Evolutionary conservation across 1,140 invertebrate species (phyloP).

Genomic region (Euwallacea similis): DNA sequence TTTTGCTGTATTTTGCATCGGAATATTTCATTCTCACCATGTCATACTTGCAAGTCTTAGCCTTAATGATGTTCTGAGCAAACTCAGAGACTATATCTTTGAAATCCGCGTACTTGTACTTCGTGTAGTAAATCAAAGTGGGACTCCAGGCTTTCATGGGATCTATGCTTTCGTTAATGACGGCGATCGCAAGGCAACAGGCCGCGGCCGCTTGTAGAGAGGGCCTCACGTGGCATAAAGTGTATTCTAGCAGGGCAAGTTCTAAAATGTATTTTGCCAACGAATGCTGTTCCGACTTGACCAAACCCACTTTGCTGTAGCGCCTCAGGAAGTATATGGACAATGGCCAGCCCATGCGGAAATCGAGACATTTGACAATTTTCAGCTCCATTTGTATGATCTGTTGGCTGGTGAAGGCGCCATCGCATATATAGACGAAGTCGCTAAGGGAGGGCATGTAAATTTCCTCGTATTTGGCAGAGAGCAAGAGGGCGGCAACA

Average conservation of each 20-base stretch:
- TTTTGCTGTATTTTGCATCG: conserved; percentile 54
- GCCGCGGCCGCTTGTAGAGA: conserved; percentile 79
- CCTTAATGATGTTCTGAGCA: conserved; percentile 53
- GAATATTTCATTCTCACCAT: conserved; percentile 57
- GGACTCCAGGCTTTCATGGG: conserved; percentile 55
- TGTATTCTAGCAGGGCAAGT: conserved; percentile 79
- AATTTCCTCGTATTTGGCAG: conserved; percentile 96
- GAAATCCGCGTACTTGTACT: conserved; percentile 55
- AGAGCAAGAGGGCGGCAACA: conserved; percentile 87
- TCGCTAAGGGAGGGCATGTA: conserved; percentile 85
- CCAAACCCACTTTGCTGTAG: conserved; percentile 66
- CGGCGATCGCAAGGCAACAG: conserved; percentile 65
- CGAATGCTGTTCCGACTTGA: conserved; percentile 73
- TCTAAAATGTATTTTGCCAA: conserved; percentile 91
- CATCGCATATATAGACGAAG: conserved; percentile 91
- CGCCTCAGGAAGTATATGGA: conserved; percentile 85
- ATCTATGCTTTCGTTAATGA: conserved; percentile 51
- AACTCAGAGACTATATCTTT: conserved; percentile 53
- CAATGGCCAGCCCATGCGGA: conserved; percentile 80
- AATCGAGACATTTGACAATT: conserved; percentile 76
- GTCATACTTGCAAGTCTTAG: conserved; percentile 55
- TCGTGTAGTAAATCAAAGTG: conserved; percentile 56
- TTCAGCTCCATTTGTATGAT: conserved; percentile 74
- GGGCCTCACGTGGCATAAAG: conserved; percentile 77
- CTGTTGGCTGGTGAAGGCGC: conserved; percentile 56